Percentiles rank a stretch among this genome's conserved stretches.
These are phyloP conservation scores for Tachysurus fulvidraco DNA, from an alignment of 2,113 vertebrate genomes.

Conservation along the genomic window DNA sequence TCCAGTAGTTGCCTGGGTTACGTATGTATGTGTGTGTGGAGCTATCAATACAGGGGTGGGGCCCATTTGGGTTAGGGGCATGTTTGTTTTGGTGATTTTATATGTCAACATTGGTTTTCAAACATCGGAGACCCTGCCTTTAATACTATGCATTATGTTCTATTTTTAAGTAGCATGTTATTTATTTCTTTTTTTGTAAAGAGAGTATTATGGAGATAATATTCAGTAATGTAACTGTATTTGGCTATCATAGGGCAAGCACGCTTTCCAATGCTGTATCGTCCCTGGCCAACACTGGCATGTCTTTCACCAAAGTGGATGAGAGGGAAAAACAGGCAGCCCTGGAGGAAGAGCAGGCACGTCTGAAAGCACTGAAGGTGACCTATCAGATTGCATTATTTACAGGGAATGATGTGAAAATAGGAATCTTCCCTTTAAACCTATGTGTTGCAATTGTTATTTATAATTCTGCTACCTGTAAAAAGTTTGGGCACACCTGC, in stretches of 20 bases:
- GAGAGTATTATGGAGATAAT: neutral
- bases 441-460: neutral
- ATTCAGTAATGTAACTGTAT: conserved; percentile 10
- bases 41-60: too few relatives aligned
- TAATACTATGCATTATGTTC: too few relatives aligned
- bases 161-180: neutral
- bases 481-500: neutral
- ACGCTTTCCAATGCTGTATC: conserved; percentile 98
- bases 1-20: too few relatives aligned
- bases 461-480: neutral
- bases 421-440: neutral
- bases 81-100: too few relatives aligned
- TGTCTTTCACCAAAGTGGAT: conserved; percentile 97
- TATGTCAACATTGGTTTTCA: too few relatives aligned
- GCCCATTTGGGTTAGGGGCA: too few relatives aligned
- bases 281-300: conserved; percentile 93
- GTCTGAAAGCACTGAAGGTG: conserved; percentile 97
- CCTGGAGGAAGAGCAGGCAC: conserved; percentile 95
- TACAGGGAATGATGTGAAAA: neutral
- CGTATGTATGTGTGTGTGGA: too few relatives aligned
- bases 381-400: neutral
- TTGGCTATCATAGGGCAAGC: conserved; percentile 81
- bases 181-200: neutral
- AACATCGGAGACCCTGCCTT: too few relatives aligned
- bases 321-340: conserved; percentile 99